These are phyloP conservation scores for Rhopalosiphum maidis DNA, from an alignment of 1,140 invertebrate species.

Conservation along the genomic window DNA sequence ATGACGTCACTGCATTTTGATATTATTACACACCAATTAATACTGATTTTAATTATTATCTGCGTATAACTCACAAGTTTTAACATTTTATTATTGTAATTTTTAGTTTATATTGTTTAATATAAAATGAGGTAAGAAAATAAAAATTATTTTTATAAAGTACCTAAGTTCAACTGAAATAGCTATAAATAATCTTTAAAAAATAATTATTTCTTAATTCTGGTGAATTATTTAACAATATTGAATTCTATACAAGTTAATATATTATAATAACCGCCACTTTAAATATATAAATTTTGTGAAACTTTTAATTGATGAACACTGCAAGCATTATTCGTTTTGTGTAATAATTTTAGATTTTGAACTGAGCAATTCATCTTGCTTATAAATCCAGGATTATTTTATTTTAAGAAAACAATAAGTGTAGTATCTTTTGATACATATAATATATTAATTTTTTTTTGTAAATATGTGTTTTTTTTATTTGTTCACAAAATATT, in stretches of 20 bases:
- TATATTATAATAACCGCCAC: background rate
- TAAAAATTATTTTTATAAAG: background rate
- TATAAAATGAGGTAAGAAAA: background rate
- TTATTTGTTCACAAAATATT: background rate
- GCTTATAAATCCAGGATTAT: background rate
- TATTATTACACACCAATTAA: background rate
- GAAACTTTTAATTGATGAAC: background rate
- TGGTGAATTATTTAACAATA: background rate
- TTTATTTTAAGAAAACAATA: background rate
- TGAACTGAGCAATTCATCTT: background rate
- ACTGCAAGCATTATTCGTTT: background rate
- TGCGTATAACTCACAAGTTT: background rate
- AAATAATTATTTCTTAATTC: slow-evolving; percentile 34
- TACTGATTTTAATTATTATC: background rate
- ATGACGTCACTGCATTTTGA: background rate
- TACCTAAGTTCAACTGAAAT: background rate
- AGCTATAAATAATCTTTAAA: background rate
- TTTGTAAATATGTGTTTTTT: slow-evolving; percentile 22
- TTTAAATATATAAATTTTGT: background rate
- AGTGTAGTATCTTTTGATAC: background rate
- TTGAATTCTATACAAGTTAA: background rate
- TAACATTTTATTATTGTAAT: background rate
- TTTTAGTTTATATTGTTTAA: background rate
- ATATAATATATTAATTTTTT: background rate
- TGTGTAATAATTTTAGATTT: background rate